Evolutionary conservation across 1,140 invertebrate genomes (phyloP).

Genomic region (Pseudomyrmex pallidus): DNA sequence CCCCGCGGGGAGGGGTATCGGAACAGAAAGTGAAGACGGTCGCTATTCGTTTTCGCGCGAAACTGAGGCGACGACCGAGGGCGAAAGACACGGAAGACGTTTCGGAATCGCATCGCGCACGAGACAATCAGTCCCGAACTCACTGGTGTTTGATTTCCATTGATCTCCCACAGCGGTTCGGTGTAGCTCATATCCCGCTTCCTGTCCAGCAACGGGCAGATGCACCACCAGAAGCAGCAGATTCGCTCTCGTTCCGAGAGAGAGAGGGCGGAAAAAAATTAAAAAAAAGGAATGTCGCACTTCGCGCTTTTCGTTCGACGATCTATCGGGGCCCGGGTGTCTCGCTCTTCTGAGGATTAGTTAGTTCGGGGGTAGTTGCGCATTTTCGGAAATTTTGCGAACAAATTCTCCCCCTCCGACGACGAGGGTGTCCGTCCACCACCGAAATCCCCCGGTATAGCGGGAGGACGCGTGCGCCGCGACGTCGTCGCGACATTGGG

Average conservation of each 20-base stretch:
- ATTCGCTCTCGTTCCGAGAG: conserved; percentile 3
- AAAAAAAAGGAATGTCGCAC: conserved; percentile 46
- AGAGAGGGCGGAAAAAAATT: conserved; percentile 60
- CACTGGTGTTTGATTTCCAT: conserved; percentile 84
- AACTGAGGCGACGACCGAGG: not conserved
- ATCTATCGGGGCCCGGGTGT: conserved; percentile 22
- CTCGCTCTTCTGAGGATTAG: conserved; percentile 34
- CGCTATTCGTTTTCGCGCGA: not conserved
- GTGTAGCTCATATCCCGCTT: conserved; percentile 83
- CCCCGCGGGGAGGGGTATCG: too few species aligned
- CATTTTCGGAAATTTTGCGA: conserved; percentile 43
- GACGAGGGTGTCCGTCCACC: conserved; percentile 3
- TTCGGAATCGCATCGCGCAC: not conserved
- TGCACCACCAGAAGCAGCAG: conserved; percentile 16
- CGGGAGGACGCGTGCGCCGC: conserved; percentile 39
- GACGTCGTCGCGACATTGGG: conserved; percentile 44
- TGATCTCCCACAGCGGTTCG: conserved; percentile 84
- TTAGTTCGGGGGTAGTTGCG: not conserved
- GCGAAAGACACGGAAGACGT: too few species aligned
- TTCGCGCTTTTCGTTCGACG: conserved; percentile 10
- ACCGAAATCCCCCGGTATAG: not conserved
- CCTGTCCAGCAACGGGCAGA: conserved; percentile 59
- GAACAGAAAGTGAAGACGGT: too few species aligned
- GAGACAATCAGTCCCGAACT: conserved; percentile 58
- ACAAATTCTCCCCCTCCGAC: not conserved